These are phyloP conservation scores for Xestia sexstrigata DNA, from an alignment of 2,888 invertebrate species.

Conservation along the genomic window DNA sequence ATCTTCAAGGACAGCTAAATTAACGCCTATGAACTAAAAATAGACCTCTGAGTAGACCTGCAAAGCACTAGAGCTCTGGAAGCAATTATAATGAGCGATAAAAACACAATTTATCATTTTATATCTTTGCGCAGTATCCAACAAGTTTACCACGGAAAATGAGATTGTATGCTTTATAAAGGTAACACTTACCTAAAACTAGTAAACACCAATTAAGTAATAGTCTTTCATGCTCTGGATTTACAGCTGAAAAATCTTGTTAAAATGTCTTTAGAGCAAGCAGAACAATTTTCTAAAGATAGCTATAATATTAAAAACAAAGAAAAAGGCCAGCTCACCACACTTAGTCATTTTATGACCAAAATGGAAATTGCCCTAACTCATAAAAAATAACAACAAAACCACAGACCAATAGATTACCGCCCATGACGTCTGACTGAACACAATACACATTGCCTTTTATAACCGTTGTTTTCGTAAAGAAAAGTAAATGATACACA, in stretches of 20 bases:
- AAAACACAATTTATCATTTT: constrained; percentile 50
- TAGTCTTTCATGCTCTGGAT: background rate
- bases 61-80: constrained; percentile 10
- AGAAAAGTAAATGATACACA: constrained; percentile 29
- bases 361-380: background rate
- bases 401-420: constrained; percentile 37
- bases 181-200: background rate
- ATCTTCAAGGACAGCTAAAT: constrained; percentile 29
- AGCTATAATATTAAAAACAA: background rate
- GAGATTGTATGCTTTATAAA: constrained; percentile 8
- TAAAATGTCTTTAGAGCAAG: background rate
- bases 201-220: background rate
- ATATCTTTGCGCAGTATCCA: constrained; percentile 34
- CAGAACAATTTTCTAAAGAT: background rate
- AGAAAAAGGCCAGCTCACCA: background rate
- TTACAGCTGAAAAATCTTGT: background rate
- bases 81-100: constrained; percentile 38
- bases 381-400: constrained; percentile 4
- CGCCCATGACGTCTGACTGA: constrained; percentile 34
- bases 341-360: background rate
- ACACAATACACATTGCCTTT: constrained; percentile 14
- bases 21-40: constrained; percentile 15
- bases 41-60: constrained; percentile 10
- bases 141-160: constrained; percentile 16
- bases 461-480: constrained; percentile 17